Conservation (phyloP, 64 coral and sea anemone species). For the Actinia equina region DNA sequence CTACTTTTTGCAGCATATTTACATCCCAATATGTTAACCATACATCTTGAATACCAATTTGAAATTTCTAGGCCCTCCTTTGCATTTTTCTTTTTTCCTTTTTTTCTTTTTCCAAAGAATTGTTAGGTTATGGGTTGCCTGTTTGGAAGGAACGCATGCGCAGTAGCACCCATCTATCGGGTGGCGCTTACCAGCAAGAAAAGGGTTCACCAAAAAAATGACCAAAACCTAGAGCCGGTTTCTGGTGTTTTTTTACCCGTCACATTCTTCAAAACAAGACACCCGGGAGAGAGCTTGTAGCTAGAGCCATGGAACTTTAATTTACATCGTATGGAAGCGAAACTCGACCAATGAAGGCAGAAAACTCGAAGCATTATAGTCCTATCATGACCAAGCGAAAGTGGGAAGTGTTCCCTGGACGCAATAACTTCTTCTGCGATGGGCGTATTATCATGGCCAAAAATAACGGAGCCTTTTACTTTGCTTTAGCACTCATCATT, state of each 20-base stretch:
- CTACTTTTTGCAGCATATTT: too few relatives aligned
- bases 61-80: too few relatives aligned
- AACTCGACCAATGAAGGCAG: constrained; percentile 8
- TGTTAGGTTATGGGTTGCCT: too few relatives aligned
- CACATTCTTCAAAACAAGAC: neutral
- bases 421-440: constrained; percentile 95
- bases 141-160: neutral
- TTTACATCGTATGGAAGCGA: neutral
- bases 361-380: constrained; percentile 69
- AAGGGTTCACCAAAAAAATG: constrained; percentile 10
- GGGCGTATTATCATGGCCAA: constrained; percentile 97
- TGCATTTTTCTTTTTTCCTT: too few relatives aligned
- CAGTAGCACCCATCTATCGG: neutral
- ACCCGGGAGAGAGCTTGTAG: neutral
- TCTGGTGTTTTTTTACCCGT: constrained; percentile 21
- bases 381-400: constrained; percentile 91
- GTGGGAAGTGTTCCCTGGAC: constrained; percentile 97
- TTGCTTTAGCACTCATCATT: constrained; percentile 85
- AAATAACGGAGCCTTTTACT: constrained; percentile 96
- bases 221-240: neutral
- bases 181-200: constrained; percentile 2
- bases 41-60: too few relatives aligned
- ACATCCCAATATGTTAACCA: too few relatives aligned
- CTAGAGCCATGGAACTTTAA: neutral
- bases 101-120: too few relatives aligned